phyloP scores from a whole-genome alignment of 2,797 vertebrate species.

The Galaxias olidus region DNA sequence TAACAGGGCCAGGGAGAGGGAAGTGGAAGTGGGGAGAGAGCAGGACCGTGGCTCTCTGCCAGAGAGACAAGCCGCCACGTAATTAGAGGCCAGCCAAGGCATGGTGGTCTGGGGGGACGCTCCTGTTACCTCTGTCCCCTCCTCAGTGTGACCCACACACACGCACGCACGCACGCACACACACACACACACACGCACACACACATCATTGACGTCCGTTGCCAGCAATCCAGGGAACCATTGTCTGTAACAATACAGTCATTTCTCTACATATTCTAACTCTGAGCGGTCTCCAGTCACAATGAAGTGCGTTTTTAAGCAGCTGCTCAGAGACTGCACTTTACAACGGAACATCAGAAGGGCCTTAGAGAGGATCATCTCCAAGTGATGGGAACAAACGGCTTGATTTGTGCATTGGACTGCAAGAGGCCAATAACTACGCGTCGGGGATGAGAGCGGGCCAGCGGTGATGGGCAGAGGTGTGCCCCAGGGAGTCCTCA shows the following conservation, averaged over 20 bases:
- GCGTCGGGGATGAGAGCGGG: constrained; percentile 18
- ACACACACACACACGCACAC: too few species aligned
- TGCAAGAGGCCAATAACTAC: neutral
- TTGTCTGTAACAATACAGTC: neutral
- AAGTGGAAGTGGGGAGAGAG: constrained; percentile 36
- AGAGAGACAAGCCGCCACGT: constrained; percentile 22
- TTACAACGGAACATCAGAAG: too few species aligned
- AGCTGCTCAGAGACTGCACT: constrained; percentile 4
- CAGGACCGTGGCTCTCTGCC: constrained; percentile 7
- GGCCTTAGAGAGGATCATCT: too few species aligned
- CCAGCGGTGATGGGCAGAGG: constrained; percentile 25
- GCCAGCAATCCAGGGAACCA: neutral
- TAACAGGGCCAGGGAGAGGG: constrained; percentile 39
- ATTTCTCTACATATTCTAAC: neutral
- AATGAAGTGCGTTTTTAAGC: neutral
- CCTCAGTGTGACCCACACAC: constrained; percentile 10
- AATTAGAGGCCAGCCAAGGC: constrained; percentile 47
- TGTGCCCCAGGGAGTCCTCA: constrained; percentile 37
- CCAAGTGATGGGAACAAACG: too few species aligned
- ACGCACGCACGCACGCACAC: neutral
- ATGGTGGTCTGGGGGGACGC: constrained; percentile 14
- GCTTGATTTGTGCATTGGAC: too few species aligned
- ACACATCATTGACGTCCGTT: neutral
- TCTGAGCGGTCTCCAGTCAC: neutral
- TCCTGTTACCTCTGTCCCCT: constrained; percentile 25